Base-by-base conservation (phyloP, 2,888 invertebrate species). In the Drepana falcataria region DNA sequence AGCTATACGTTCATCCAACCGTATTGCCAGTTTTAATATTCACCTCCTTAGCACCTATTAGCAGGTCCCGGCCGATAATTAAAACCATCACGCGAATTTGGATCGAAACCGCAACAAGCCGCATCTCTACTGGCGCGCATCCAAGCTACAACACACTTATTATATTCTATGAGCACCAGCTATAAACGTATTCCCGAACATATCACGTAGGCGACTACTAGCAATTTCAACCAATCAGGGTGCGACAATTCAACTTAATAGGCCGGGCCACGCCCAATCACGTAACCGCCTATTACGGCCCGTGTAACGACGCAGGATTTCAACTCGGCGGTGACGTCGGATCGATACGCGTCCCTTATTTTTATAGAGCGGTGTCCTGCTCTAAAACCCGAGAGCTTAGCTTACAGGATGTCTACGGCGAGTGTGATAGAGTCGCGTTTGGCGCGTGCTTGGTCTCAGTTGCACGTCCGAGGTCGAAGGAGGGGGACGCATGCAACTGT, bases 241-340 rank as follows among this genome's bases (percentile, higher is more conserved):
- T 79, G 85, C 88, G 86, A 87, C 89, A 85, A 86, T 89, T 88
- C 89, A 87, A 87, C 87, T 90, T 90, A 91, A 91, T 91, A 89
- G 89, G 77, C 77, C 60, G 79, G 71, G 84, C 91, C 91, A 91
- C 91, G 91, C 91, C 91, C 90, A 80, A 83, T 90, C 91, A 91
- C 91, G 91, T 91, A 90, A 87, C 91, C 91, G 90, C 91, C 91
- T 91, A 91, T 91, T 91, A 90, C 89, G 85, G 86, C 77, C 84
- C 85, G 88, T 87, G 87, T 90, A 88, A 90, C 90, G 88, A 88
- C 85, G 88, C 83, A 89, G 89, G 85, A 89, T 90, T 90, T 91
- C 89, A 89, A 89, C 86, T 87, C 73, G 59, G 74, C 85, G 89
- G 86, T 81, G 87, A 83, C 83, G 81, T 76, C 87, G 89, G 90